Conservation (phyloP, 2,113 vertebrate genomes). For the Gallinago paraguaiae region DNA sequence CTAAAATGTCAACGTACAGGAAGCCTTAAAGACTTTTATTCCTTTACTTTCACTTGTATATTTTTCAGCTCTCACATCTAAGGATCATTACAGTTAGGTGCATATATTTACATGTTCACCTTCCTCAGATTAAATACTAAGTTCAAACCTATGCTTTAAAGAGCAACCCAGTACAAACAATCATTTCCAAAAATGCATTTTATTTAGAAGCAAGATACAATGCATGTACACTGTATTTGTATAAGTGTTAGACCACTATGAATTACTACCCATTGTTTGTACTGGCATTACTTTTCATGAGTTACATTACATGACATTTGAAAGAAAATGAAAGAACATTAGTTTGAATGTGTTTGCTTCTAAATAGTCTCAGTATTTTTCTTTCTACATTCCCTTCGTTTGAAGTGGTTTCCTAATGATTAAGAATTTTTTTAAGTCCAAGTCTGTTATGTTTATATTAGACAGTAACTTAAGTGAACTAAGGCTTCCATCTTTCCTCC, state of each 20-base stretch:
- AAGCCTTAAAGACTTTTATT: neutral
- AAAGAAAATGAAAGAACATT: neutral
- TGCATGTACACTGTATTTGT: neutral
- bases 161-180: neutral
- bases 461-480: neutral
- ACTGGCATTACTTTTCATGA: neutral
- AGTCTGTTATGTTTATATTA: neutral
- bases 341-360: neutral
- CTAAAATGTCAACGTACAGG: neutral
- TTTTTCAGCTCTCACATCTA: neutral
- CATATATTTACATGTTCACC: neutral
- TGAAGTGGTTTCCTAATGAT: neutral
- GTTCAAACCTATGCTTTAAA: neutral
- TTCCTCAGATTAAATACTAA: neutral
- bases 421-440: neutral
- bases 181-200: neutral
- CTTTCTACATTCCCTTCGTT: neutral
- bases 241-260: neutral
- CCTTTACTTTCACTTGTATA: neutral
- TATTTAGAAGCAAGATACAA: neutral
- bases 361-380: neutral
- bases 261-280: neutral
- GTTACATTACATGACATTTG: neutral
- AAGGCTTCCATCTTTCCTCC: neutral
- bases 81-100: neutral